phyloP scores from a whole-genome alignment of 2,888 invertebrate genomes.

The Drosophila koepferae region DNA sequence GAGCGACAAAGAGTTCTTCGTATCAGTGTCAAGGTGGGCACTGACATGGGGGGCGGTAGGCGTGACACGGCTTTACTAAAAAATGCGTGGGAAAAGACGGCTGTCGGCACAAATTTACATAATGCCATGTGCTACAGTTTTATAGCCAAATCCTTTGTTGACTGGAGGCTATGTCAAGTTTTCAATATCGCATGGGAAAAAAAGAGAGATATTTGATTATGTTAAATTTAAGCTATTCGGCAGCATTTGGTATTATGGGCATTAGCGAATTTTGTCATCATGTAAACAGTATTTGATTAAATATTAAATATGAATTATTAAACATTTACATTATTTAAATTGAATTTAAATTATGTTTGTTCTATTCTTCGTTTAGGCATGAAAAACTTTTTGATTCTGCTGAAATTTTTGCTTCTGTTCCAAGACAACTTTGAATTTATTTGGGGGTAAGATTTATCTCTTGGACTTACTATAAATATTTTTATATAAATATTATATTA shows the following conservation, averaged over 20 bases:
- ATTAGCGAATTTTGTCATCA: background rate
- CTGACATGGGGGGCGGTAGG: background rate
- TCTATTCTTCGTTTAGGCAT: background rate
- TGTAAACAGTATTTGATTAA: background rate
- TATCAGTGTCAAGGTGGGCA: slow-evolving; percentile 33
- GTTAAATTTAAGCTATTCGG: background rate
- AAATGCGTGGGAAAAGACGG: slow-evolving; percentile 11
- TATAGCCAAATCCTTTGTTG: slow-evolving; percentile 10
- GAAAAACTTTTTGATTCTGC: background rate
- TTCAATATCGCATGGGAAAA: background rate
- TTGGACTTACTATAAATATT: background rate
- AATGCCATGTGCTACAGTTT: slow-evolving; percentile 3
- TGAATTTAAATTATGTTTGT: background rate
- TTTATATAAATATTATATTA: background rate
- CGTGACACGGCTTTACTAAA: slow-evolving; percentile 16
- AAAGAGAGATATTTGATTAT: background rate
- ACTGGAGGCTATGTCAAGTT: background rate
- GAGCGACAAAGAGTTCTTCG: slow-evolving; percentile 36
- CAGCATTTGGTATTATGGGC: background rate
- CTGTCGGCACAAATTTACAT: slow-evolving; percentile 14
- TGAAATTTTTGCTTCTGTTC: background rate
- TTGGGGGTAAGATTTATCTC: too few species aligned
- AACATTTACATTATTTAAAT: background rate
- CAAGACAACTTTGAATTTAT: background rate
- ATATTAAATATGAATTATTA: background rate